These are phyloP conservation scores for Pseudolycoriella hygida DNA, from an alignment of 2,888 invertebrate genomes.

Conservation along the genomic window DNA sequence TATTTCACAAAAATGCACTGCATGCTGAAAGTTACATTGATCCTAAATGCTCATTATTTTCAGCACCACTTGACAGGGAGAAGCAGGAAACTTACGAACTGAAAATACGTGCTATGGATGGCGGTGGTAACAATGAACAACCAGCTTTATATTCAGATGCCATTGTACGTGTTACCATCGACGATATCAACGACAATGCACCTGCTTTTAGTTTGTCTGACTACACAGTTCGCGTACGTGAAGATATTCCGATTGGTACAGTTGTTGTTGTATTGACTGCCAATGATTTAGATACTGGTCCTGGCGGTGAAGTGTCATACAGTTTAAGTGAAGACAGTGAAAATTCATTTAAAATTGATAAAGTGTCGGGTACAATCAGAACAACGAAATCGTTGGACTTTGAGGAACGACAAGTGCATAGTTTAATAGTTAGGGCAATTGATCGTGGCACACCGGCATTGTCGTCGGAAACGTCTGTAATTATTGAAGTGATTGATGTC, in stretches of 20 bases:
- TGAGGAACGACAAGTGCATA: constrained; percentile 77
- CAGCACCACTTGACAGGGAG: constrained; percentile 69
- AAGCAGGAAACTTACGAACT: constrained; percentile 62
- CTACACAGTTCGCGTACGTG: constrained; percentile 68
- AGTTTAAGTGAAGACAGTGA: constrained; percentile 49
- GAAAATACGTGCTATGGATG: constrained; percentile 61
- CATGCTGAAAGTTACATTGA: too few relatives aligned
- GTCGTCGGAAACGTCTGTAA: constrained; percentile 59
- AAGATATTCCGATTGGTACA: constrained; percentile 78
- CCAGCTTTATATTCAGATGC: constrained; percentile 61
- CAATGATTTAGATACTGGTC: constrained; percentile 71
- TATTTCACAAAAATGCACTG: too few relatives aligned
- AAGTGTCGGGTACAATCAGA: constrained; percentile 68
- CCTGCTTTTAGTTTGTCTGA: constrained; percentile 62
- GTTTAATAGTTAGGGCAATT: constrained; percentile 65
- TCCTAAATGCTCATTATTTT: too few relatives aligned
- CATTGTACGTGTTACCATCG: constrained; percentile 59
- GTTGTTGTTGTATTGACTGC: constrained; percentile 67
- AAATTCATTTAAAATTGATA: constrained; percentile 62
- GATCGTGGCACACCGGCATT: constrained; percentile 74
- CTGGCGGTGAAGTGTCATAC: constrained; percentile 66
- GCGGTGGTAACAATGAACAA: constrained; percentile 37
- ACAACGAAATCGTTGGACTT: constrained; percentile 67
- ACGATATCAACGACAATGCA: constrained; percentile 82
- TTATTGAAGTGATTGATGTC: constrained; percentile 80